Percentiles rank a stretch among this genome's conserved stretches.
These are phyloP conservation scores for Oligia fasciuncula DNA, from an alignment of 2,888 invertebrate species.

Conservation along the genomic window DNA sequence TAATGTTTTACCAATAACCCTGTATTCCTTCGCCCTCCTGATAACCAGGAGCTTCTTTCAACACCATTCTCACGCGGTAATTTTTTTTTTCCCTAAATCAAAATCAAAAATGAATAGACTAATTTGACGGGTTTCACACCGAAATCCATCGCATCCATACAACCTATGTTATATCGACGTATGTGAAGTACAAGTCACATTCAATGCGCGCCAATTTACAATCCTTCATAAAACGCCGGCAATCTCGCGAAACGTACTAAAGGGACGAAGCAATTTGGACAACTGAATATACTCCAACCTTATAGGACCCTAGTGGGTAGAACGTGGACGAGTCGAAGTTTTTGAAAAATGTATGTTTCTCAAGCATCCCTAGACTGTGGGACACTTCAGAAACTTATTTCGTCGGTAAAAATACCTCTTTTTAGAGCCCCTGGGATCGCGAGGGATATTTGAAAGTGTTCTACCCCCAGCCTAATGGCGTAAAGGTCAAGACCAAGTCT, in stretches of 20 bases:
- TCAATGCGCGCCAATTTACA: constrained; percentile 50
- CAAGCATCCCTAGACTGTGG: constrained; percentile 28
- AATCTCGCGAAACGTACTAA: constrained; percentile 61
- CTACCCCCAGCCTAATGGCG: constrained; percentile 37
- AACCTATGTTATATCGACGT: constrained; percentile 10
- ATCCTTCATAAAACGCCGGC: constrained; percentile 66
- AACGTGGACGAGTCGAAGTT: constrained; percentile 35
- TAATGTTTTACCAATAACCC: no score
- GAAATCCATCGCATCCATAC: constrained; percentile 40
- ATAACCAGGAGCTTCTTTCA: background rate
- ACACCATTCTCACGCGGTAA: background rate
- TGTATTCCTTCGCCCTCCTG: background rate
- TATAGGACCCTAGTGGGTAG: constrained; percentile 56
- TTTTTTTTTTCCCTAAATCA: background rate
- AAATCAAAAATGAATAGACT: background rate
- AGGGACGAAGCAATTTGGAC: constrained; percentile 68
- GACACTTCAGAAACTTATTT: constrained; percentile 56
- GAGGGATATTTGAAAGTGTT: constrained; percentile 42
- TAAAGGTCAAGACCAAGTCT: constrained; percentile 31
- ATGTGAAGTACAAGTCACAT: constrained; percentile 9
- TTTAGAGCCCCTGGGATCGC: constrained; percentile 39
- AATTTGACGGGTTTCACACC: no score
- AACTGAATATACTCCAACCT: constrained; percentile 60
- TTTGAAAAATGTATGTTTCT: constrained; percentile 58
- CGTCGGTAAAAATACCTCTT: constrained; percentile 51